Evolutionary conservation across 2,888 invertebrate species (phyloP).

Genomic region (Drosophila conformis): DNA sequence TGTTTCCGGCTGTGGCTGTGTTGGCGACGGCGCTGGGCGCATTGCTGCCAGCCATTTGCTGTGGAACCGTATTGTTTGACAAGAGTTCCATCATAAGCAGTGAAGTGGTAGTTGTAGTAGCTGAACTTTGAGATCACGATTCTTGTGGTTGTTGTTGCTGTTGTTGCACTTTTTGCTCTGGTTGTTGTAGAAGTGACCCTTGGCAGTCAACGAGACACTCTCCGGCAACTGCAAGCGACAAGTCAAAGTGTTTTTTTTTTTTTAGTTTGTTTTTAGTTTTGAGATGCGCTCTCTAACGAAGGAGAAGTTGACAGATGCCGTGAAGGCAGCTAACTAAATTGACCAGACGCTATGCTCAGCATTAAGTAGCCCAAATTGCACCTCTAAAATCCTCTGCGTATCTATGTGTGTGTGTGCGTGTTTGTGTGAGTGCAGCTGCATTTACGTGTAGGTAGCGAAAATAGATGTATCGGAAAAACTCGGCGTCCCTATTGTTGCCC

Average conservation of each 20-base stretch:
- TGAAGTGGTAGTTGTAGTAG: slow-evolving; percentile 9
- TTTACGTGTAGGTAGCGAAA: slow-evolving; percentile 51
- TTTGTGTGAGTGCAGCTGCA: slow-evolving; percentile 38
- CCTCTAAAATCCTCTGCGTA: slow-evolving; percentile 12
- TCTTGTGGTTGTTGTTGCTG: slow-evolving; percentile 39
- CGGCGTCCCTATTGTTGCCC: slow-evolving; percentile 40
- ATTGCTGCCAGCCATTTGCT: slow-evolving; percentile 77
- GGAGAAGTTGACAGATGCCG: slow-evolving; percentile 68
- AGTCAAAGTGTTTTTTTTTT: slow-evolving; percentile 10
- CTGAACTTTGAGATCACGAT: slow-evolving; percentile 70
- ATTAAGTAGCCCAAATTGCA: slow-evolving; percentile 72
- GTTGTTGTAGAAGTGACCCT: slow-evolving; percentile 43
- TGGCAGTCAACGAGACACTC: slow-evolving; percentile 66
- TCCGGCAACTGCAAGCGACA: slow-evolving; percentile 49
- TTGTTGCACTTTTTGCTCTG: slow-evolving; percentile 1
- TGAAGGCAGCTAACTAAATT: slow-evolving; percentile 67
- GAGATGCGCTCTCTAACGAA: slow-evolving; percentile 27
- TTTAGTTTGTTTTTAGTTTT: neutral
- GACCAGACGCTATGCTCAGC: slow-evolving; percentile 40
- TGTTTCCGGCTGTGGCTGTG: slow-evolving; percentile 7
- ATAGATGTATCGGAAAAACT: slow-evolving; percentile 37
- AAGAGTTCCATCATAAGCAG: slow-evolving; percentile 81
- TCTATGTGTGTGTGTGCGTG: neutral
- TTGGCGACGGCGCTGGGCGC: slow-evolving; percentile 53
- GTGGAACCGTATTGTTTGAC: slow-evolving; percentile 80